Base-by-base conservation (phyloP, 2,113 vertebrate species). In the Pachycephala philippinensis region DNA sequence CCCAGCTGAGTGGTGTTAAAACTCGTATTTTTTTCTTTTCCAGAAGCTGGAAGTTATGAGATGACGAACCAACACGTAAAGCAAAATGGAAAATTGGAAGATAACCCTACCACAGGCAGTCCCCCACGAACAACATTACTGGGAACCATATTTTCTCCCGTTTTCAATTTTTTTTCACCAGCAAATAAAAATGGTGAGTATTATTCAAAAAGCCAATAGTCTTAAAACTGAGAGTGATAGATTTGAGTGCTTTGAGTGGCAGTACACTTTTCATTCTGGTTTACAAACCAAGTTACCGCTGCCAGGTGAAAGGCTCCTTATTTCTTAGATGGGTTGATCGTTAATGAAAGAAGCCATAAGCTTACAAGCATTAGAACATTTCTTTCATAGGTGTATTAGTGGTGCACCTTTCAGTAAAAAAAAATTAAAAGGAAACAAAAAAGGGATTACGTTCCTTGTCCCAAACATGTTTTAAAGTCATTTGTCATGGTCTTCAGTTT, bases 111-210 rank as follows among this genome's bases (percentile, higher is more conserved):
- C 80, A 94, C 98, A 45, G 97, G 97, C 95, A 99, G 98, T 86
- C 99, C 99, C 54, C 99, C 99, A 40, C 98, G 99, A 93, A 99
- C 99, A 64, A 99, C 99, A 0, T 98, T 99, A 93, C 97, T 99
- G 93, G 99, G 99, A 95, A 99, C 99, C 95, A 99, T 99, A 97
- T 99, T 99, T 98, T 99, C 99, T 95, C 99, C 99, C 4, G 99
- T 99, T 92, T 99, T 99, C 97, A 99, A 99, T 98, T 99, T 99
- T 97, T 99, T 99, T 98, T 99, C 99, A 98, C 98, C 99, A 98
- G 98, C 99, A 98, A 99, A 98, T 98, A 99, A 99, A 98, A 99
- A 99, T 98, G 99, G 99, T 99, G 97, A 97, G 93, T 97, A 35
- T 68, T 68, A 71, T 28, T 23, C 24, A 22, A 70, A 72, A 50